A percentile compares a stretch with the other conserved stretches of the same genome.
Evolutionary conservation across 2,113 vertebrate species (phyloP).

Genomic region (Bambusicola thoracicus): DNA sequence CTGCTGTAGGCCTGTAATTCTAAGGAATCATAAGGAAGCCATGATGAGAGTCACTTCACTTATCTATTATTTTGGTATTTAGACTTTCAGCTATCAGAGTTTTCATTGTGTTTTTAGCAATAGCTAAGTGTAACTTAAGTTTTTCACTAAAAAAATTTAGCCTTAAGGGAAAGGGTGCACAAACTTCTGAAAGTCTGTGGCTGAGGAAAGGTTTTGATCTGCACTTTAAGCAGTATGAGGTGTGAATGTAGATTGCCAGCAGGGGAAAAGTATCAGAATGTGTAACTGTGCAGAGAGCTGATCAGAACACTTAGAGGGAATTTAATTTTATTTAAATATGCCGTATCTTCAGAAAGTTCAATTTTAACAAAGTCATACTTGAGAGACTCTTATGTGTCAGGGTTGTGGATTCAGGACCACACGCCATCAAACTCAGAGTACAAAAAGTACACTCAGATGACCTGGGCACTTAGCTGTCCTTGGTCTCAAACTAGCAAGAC

Average conservation of each 20-base stretch:
- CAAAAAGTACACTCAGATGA: neutral
- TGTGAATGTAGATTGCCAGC: neutral
- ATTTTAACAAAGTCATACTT: neutral
- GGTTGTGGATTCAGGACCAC: neutral
- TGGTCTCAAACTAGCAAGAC: neutral
- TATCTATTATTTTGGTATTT: slow-evolving; percentile 18
- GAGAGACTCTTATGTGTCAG: neutral
- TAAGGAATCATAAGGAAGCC: neutral
- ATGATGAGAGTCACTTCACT: slow-evolving; percentile 16
- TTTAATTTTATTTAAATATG: slow-evolving; percentile 6
- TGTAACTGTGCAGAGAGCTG: neutral
- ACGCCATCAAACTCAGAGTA: neutral
- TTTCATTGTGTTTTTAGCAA: neutral
- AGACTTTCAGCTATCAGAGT: neutral
- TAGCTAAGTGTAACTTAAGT: neutral
- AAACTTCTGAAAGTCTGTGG: neutral
- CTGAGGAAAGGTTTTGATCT: slow-evolving; percentile 38
- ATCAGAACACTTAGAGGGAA: neutral
- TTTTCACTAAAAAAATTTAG: neutral
- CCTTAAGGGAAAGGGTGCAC: neutral
- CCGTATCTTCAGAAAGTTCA: neutral
- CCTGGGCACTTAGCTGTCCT: neutral
- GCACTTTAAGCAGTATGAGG: neutral
- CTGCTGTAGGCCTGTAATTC: slow-evolving; percentile 40
- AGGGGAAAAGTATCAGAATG: neutral